Conservation (phyloP, 2,797 vertebrate genomes). For the Cyclura pinguis region DNA sequence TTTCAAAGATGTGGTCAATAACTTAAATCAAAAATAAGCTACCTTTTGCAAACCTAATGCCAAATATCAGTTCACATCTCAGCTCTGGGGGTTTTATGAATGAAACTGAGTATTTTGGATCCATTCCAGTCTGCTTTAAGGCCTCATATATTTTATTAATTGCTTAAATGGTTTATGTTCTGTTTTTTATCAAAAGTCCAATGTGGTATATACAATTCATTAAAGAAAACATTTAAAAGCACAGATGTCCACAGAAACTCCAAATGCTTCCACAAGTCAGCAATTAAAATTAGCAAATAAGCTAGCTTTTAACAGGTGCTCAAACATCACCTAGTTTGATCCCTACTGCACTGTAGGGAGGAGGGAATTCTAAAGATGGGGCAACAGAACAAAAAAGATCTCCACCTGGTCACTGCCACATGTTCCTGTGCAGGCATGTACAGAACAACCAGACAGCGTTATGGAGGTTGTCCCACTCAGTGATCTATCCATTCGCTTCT, state of each 20-base stretch:
- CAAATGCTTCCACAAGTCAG: not conserved
- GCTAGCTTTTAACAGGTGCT: not conserved
- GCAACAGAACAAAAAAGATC: not conserved
- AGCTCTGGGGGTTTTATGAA: not conserved
- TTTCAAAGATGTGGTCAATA: not conserved
- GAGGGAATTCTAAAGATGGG: not conserved
- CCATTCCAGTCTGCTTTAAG: not conserved
- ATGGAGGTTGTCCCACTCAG: not conserved
- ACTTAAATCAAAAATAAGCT: constrained; percentile 29
- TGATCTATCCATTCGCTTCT: too few relatives aligned
- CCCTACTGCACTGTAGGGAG: not conserved
- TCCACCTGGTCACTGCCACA: not conserved
- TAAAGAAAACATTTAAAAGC: too few relatives aligned
- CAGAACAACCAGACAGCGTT: too few relatives aligned
- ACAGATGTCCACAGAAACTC: not conserved
- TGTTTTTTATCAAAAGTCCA: too few relatives aligned
- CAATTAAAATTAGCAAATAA: not conserved
- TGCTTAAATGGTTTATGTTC: too few relatives aligned
- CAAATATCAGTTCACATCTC: constrained; percentile 28
- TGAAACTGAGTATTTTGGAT: constrained; percentile 5
- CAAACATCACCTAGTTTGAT: not conserved
- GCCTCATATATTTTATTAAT: too few relatives aligned
- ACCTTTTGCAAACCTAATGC: constrained; percentile 22
- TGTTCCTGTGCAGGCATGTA: not conserved
- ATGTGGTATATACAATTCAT: too few relatives aligned